Percentiles rank a stretch among this genome's conserved stretches.
phyloP scores from a whole-genome alignment of 2,797 vertebrate species.

The Garrulus glandarius region DNA sequence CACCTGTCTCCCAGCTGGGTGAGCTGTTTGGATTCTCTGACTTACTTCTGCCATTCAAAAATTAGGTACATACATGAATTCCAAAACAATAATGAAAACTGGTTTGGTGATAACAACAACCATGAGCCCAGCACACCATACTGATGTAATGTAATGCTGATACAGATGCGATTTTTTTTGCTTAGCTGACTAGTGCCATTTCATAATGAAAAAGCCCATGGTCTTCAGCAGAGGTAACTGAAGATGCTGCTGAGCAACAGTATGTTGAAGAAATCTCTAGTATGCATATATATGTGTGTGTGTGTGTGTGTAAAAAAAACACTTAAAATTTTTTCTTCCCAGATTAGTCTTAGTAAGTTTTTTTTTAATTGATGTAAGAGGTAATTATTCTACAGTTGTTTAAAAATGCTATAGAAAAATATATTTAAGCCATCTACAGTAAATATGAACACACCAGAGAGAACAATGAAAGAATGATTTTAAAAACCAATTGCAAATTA shows the following conservation, averaged over 20 bases:
- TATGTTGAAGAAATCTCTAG: neutral
- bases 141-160: neutral
- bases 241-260: neutral
- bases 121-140: neutral
- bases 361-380: neutral
- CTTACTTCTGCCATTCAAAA: constrained; percentile 86
- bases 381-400: neutral
- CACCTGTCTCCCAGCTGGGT: constrained; percentile 93
- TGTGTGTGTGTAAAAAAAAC: neutral
- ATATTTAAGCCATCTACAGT: neutral
- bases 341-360: neutral
- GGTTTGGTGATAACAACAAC: neutral
- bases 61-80: neutral
- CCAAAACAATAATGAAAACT: neutral
- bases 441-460: neutral
- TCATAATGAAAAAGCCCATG: neutral
- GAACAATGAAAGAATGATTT: neutral
- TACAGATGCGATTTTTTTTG: neutral
- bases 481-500: neutral
- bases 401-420: neutral
- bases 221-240: neutral
- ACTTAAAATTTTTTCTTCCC: neutral
- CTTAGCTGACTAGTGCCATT: neutral
- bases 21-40: constrained; percentile 96
- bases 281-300: rapidly evolving